Conservation (phyloP, 2,888 invertebrate species). For the Stenodema calcarata region DNA sequence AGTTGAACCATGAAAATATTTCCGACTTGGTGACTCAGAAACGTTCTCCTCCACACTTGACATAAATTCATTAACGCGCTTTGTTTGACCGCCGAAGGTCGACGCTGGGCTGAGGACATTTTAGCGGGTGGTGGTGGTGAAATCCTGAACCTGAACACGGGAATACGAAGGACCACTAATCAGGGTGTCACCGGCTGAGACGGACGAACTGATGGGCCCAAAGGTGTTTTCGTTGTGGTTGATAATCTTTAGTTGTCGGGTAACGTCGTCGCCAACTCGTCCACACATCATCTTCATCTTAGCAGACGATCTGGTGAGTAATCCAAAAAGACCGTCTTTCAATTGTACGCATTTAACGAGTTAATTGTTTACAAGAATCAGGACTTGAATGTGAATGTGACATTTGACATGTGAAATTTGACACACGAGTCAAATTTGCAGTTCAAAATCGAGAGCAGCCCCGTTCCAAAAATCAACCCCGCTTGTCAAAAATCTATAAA, state of each 20-base stretch:
- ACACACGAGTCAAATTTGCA: no score
- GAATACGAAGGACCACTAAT: slow-evolving; percentile 16
- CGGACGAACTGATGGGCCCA: neutral
- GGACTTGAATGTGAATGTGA: no score
- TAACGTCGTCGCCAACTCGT: neutral
- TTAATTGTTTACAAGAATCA: no score
- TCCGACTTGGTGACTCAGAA: no score
- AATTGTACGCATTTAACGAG: no score
- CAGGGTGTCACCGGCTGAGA: neutral
- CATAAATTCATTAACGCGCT: neutral
- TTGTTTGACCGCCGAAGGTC: neutral
- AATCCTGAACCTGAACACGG: neutral
- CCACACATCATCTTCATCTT: slow-evolving; percentile 79
- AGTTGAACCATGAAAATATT: no score
- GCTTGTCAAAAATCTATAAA: no score
- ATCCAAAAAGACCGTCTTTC: no score
- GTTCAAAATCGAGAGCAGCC: no score
- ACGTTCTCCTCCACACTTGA: neutral
- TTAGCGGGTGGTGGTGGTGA: neutral
- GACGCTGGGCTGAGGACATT: neutral
- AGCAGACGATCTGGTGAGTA: slow-evolving; percentile 80
- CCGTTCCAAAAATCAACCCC: no score
- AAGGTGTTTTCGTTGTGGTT: neutral
- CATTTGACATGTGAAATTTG: no score
- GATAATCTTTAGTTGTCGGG: neutral